phyloP scores from a whole-genome alignment of 2,888 invertebrate species.

The Ophion ventricosus region DNA sequence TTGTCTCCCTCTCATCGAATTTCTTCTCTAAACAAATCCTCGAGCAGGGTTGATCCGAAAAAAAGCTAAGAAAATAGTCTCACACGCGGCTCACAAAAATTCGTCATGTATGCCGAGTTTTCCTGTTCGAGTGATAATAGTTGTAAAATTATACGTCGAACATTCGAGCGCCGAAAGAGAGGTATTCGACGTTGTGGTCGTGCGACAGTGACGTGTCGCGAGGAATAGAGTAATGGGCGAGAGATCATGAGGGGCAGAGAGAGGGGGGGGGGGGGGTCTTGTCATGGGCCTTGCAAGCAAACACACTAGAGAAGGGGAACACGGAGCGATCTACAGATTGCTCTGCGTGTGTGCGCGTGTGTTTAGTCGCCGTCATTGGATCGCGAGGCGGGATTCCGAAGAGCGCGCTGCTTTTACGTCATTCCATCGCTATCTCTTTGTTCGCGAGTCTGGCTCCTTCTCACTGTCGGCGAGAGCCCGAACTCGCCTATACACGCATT shows the following conservation, averaged over 20 bases:
- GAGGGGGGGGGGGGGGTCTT: conserved; percentile 36
- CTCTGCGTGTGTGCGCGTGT: conserved; percentile 1
- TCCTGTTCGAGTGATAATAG: background rate
- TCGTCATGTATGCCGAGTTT: background rate
- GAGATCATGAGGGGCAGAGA: background rate
- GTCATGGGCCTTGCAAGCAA: conserved; percentile 14
- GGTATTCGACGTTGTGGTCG: conserved; percentile 57
- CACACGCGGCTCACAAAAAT: background rate
- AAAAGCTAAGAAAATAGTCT: background rate
- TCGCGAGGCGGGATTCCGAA: conserved; percentile 41
- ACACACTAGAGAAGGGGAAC: conserved; percentile 9
- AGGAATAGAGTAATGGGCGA: conserved; percentile 67
- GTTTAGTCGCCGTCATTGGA: conserved; percentile 35
- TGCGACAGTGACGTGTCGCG: conserved; percentile 75
- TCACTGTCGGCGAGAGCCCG: conserved; percentile 50
- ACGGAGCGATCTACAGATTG: conserved; percentile 23
- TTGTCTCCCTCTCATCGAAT: background rate
- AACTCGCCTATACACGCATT: conserved; percentile 42
- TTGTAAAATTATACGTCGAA: conserved; percentile 4
- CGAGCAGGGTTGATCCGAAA: background rate
- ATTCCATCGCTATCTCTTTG: conserved; percentile 75
- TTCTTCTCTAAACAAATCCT: background rate
- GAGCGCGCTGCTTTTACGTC: conserved; percentile 70
- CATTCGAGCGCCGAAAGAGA: conserved; percentile 23
- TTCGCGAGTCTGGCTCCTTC: conserved; percentile 58